These are phyloP conservation scores for Eristalinus sepulchralis DNA, from an alignment of 2,888 invertebrate genomes.

Conservation along the genomic window DNA sequence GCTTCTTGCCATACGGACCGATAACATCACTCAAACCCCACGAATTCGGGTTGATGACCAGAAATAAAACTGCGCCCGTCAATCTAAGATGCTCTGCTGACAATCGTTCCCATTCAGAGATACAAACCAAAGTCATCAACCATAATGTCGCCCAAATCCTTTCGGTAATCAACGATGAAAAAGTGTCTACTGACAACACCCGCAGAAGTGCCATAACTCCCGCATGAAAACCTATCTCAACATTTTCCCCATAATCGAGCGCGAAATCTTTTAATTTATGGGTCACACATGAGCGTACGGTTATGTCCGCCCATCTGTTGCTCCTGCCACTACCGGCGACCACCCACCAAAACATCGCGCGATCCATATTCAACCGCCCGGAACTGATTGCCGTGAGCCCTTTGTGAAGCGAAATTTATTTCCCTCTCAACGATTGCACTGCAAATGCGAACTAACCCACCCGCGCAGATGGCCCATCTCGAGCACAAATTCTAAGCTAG, in stretches of 20 bases:
- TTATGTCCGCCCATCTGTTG: not conserved
- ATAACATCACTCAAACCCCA: not conserved
- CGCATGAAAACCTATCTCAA: not conserved
- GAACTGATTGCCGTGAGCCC: not conserved
- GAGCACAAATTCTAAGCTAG: not conserved
- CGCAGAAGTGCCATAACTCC: not conserved
- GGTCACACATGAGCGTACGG: not conserved
- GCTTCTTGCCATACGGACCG: not conserved
- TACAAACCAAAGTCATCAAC: not conserved
- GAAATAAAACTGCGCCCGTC: not conserved
- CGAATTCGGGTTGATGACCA: not conserved
- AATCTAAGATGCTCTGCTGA: not conserved
- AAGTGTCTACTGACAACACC: not conserved
- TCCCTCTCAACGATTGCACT: not conserved
- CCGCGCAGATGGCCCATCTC: not conserved
- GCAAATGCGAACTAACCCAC: not conserved
- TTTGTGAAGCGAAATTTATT: not conserved
- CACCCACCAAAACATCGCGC: not conserved
- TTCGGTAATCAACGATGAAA: not conserved
- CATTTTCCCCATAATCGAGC: not conserved
- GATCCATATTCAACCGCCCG: not conserved
- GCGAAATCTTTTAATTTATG: not conserved
- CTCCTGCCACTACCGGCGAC: not conserved
- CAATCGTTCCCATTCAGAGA: not conserved
- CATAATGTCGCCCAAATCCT: not conserved